phyloP scores from a whole-genome alignment of 2,888 invertebrate species.

The Dicycla oo region DNA sequence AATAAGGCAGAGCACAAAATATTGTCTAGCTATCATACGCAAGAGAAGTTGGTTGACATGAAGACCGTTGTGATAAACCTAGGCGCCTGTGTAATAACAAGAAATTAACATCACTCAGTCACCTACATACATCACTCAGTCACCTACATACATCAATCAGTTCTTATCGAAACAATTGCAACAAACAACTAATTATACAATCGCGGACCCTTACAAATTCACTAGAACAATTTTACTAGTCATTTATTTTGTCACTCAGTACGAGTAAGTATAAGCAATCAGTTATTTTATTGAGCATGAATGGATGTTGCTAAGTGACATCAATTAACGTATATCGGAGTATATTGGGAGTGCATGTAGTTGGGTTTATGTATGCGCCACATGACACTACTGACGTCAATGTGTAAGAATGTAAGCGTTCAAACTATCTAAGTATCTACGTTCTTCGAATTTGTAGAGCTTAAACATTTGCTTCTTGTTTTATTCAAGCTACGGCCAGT shows the following conservation, averaged over 20 bases:
- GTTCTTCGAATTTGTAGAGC: conserved; percentile 21
- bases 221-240: conserved; percentile 49
- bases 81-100: conserved; percentile 51
- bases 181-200: conserved; percentile 55
- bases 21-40: conserved; percentile 3
- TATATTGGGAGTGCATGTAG: conserved; percentile 39
- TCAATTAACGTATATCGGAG: conserved; percentile 51
- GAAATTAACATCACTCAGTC: conserved; percentile 41
- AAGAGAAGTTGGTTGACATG: conserved; percentile 37
- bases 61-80: conserved; percentile 43
- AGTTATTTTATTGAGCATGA: conserved; percentile 55
- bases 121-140: conserved; percentile 49
- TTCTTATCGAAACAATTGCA: conserved; percentile 57
- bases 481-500: conserved; percentile 16
- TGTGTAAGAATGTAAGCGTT: conserved; percentile 49
- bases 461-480: conserved; percentile 16
- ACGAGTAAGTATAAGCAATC: conserved; percentile 42
- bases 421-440: conserved; percentile 31
- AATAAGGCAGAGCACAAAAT: conserved; percentile 7
- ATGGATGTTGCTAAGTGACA: conserved; percentile 55
- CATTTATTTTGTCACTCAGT: conserved; percentile 50
- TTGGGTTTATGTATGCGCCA: conserved; percentile 54
- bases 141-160: conserved; percentile 48
- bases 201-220: conserved; percentile 37
- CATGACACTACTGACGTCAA: conserved; percentile 55